phyloP scores from a whole-genome alignment of 2,113 vertebrate species.

The Hippocampus guttulatus region DNA sequence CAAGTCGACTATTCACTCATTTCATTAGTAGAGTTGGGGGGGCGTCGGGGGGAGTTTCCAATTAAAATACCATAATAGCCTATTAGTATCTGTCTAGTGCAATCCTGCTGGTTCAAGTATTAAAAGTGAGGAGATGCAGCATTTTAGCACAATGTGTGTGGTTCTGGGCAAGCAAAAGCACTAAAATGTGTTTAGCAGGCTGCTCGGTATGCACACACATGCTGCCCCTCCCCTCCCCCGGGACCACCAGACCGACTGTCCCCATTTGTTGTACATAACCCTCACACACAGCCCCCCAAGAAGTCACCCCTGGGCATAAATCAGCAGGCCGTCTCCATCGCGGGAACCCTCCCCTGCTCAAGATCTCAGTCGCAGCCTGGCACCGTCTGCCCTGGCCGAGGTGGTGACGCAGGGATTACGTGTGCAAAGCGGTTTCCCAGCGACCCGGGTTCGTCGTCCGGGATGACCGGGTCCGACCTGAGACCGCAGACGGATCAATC shows the following conservation, averaged over 20 bases:
- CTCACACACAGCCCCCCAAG: background rate
- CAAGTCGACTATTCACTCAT: conserved; percentile 64
- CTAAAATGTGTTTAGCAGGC: conserved; percentile 46
- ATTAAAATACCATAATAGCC: conserved; percentile 70
- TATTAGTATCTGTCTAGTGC: conserved; percentile 57
- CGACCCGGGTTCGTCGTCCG: conserved; percentile 40
- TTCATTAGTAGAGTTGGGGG: conserved; percentile 63
- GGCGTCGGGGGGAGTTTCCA: conserved; percentile 28
- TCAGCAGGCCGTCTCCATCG: conserved; percentile 55
- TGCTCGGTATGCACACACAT: conserved; percentile 40
- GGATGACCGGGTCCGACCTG: conserved; percentile 28
- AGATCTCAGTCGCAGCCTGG: conserved; percentile 74
- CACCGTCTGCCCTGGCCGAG: conserved; percentile 60
- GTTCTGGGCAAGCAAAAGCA: background rate
- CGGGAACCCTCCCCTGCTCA: conserved; percentile 62
- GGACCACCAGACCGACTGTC: conserved; percentile 57
- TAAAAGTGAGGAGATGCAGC: conserved; percentile 38
- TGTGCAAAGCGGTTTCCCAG: conserved; percentile 68
- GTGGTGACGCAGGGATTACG: conserved; percentile 60
- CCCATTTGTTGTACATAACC: conserved; percentile 62
- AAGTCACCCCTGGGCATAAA: conserved; percentile 55
- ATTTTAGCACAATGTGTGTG: conserved; percentile 10
- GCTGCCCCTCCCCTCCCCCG: conserved; percentile 54
- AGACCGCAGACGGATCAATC: conserved; percentile 56
- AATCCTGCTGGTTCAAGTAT: conserved; percentile 1